Conservation (phyloP, 1,140 invertebrate species). For the Capitella teleta region DNA sequence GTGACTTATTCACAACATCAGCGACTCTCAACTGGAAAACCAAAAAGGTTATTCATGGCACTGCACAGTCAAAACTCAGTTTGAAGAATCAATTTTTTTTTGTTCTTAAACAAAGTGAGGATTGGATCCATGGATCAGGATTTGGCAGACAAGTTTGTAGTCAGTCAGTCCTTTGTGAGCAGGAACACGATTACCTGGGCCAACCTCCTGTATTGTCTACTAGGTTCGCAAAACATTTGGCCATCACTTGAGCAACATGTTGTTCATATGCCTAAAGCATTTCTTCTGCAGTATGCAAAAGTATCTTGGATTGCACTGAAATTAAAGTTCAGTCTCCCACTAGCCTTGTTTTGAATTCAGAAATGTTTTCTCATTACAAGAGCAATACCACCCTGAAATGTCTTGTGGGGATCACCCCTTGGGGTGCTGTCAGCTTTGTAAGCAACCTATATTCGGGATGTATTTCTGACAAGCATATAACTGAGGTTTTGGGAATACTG, state of each 20-base stretch:
- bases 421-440: slow-evolving; percentile 16
- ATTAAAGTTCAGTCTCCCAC: too few species aligned
- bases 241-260: slow-evolving; percentile 10
- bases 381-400: slow-evolving; percentile 15
- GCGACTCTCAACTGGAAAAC: too few species aligned
- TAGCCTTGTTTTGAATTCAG: slow-evolving; percentile 12
- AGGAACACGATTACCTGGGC: slow-evolving; percentile 16
- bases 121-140: slow-evolving; percentile 11
- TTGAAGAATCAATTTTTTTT: too few species aligned
- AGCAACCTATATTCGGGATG: slow-evolving; percentile 10
- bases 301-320: too few species aligned
- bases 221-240: slow-evolving; percentile 12
- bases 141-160: slow-evolving; percentile 10
- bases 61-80: too few species aligned
- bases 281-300: too few species aligned
- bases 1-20: too few species aligned
- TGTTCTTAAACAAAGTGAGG: slow-evolving; percentile 9
- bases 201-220: slow-evolving; percentile 13
- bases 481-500: slow-evolving; percentile 8
- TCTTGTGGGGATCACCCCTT: slow-evolving; percentile 18
- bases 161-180: slow-evolving; percentile 11
- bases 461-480: slow-evolving; percentile 17
- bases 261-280: too few species aligned
- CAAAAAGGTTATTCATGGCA: too few species aligned
- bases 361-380: slow-evolving; percentile 19